phyloP scores from a whole-genome alignment of 2,113 vertebrate genomes.

The Raphicerus campestris region DNA sequence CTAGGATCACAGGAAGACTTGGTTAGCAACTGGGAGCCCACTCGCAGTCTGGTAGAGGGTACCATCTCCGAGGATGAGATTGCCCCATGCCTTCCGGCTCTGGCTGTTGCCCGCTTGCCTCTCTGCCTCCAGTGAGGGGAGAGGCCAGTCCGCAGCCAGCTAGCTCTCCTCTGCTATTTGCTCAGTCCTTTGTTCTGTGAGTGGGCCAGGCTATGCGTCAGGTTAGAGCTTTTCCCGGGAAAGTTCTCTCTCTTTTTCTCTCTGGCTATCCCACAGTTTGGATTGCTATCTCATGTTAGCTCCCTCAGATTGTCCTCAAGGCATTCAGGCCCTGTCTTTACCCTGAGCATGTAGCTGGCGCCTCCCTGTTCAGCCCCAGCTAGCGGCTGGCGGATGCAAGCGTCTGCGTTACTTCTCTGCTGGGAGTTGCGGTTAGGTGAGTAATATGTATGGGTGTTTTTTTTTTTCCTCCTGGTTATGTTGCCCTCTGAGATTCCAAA shows the following conservation, averaged over 20 bases:
- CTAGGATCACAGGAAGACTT: neutral
- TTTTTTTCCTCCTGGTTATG: neutral
- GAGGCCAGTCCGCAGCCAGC: neutral
- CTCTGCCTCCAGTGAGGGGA: neutral
- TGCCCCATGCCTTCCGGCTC: neutral
- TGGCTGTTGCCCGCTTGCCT: neutral
- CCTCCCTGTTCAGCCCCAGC: neutral
- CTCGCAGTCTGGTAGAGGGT: neutral
- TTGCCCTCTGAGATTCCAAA: neutral
- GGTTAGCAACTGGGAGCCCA: neutral
- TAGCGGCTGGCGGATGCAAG: fast-evolving
- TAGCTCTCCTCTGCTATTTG: neutral
- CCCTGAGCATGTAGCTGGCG: neutral
- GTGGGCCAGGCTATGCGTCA: neutral
- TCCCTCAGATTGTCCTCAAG: neutral
- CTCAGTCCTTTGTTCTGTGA: neutral
- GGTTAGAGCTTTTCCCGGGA: neutral
- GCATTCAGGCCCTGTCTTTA: neutral
- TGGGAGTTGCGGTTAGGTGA: neutral
- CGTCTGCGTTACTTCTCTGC: neutral
- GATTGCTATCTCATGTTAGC: neutral
- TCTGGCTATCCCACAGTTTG: neutral
- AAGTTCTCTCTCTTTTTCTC: neutral
- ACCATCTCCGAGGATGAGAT: fast-evolving
- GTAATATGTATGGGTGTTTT: neutral